Conservation (phyloP, 2,888 invertebrate genomes). For the Xylocampa areola region DNA sequence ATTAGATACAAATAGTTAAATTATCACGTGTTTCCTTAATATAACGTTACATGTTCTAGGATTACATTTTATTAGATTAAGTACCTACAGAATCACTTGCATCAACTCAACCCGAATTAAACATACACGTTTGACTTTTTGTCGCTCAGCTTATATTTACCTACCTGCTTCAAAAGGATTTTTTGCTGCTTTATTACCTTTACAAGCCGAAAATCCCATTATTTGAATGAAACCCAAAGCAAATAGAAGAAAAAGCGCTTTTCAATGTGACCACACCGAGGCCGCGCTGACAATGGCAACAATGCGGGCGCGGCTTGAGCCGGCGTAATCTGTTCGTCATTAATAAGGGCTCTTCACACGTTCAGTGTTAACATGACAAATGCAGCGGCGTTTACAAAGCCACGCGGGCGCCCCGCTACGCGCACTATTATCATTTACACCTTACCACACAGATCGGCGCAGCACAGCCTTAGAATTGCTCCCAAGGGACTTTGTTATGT, state of each 20-base stretch:
- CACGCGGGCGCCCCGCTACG: constrained; percentile 71
- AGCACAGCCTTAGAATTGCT: constrained; percentile 37
- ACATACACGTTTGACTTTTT: constrained; percentile 48
- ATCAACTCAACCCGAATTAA: constrained; percentile 32
- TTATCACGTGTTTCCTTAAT: constrained; percentile 42
- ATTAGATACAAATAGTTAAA: constrained; percentile 72
- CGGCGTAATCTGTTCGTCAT: constrained; percentile 84
- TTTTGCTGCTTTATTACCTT: constrained; percentile 60
- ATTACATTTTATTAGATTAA: constrained; percentile 22
- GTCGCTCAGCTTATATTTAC: constrained; percentile 47
- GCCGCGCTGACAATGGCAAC: constrained; percentile 70
- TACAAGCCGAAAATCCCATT: constrained; percentile 71
- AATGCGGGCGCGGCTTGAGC: constrained; percentile 71
- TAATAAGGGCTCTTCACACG: constrained; percentile 87
- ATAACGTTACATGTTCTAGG: constrained; percentile 27
- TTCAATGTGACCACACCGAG: constrained; percentile 71
- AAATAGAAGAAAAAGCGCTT: constrained; percentile 72
- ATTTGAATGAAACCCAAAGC: constrained; percentile 72
- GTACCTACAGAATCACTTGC: constrained; percentile 37
- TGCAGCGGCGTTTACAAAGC: constrained; percentile 77
- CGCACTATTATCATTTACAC: constrained; percentile 72
- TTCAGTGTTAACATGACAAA: constrained; percentile 89
- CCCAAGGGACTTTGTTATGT: constrained; percentile 39
- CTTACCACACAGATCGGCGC: constrained; percentile 67
- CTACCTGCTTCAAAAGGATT: constrained; percentile 58